Evolutionary conservation across 2,113 vertebrate species (phyloP).

Genomic region (Crotalus helleri): DNA sequence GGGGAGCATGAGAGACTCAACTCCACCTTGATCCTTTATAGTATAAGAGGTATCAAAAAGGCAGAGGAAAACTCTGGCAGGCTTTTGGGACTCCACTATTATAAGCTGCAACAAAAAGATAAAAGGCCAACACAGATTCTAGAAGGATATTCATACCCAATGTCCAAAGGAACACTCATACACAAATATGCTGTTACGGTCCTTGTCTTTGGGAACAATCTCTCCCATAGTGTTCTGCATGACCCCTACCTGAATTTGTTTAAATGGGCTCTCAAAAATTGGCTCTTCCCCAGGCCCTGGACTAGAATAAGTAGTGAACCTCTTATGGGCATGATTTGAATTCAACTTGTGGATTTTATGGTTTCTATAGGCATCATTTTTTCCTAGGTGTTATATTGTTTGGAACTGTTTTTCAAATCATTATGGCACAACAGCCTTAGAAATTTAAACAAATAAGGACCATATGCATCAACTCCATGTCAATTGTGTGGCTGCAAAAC

Average conservation of each 20-base stretch:
- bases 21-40: not conserved
- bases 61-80: not conserved
- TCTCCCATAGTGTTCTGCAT: not conserved
- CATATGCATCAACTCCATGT: not conserved
- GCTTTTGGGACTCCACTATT: not conserved
- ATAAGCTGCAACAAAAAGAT: not conserved
- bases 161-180: not conserved
- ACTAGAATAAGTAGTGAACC: not conserved
- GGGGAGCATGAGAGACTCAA: not conserved
- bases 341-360: not conserved
- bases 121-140: not conserved
- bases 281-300: not conserved
- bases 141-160: not conserved
- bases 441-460: not conserved
- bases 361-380: not conserved
- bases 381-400: not conserved
- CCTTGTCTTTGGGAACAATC: not conserved
- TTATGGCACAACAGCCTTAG: not conserved
- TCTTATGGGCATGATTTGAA: not conserved
- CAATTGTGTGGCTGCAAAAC: not conserved
- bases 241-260: not conserved
- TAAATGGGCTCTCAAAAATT: not conserved
- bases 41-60: not conserved
- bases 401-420: not conserved
- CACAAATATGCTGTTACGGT: not conserved